These are phyloP conservation scores for Remorina albescens DNA, from an alignment of 2,797 vertebrate species.

Conservation along the genomic window DNA sequence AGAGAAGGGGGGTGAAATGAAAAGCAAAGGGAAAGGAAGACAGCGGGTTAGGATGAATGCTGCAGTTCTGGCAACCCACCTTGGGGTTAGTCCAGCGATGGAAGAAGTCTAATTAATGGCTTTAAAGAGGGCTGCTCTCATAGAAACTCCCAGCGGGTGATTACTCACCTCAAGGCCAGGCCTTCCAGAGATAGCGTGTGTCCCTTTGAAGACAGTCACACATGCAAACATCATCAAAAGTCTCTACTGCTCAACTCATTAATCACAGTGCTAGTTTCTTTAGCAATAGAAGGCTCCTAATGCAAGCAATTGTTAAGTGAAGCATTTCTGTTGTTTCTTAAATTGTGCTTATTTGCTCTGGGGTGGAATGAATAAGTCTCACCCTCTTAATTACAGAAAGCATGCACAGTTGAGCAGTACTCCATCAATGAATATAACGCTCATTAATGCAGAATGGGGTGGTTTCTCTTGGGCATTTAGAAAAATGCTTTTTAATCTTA, in stretches of 20 bases:
- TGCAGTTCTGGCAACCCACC: slow-evolving; percentile 58
- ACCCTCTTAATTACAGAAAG: slow-evolving; percentile 70
- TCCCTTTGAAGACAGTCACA: slow-evolving; percentile 56
- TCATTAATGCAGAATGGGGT: slow-evolving; percentile 46
- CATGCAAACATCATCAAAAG: slow-evolving; percentile 76
- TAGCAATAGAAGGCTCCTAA: slow-evolving; percentile 85
- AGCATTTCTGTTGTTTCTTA: slow-evolving; percentile 77
- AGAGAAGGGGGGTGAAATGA: slow-evolving; percentile 20
- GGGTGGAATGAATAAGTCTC: slow-evolving; percentile 74
- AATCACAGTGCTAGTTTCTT: slow-evolving; percentile 89
- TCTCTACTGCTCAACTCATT: slow-evolving; percentile 89
- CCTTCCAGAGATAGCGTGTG: slow-evolving; percentile 57
- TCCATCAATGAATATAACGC: slow-evolving; percentile 69
- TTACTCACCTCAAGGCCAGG: slow-evolving; percentile 72
- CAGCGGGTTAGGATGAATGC: slow-evolving; percentile 54
- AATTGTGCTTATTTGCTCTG: slow-evolving; percentile 77
- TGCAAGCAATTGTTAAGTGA: slow-evolving; percentile 86
- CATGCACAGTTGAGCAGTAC: slow-evolving; percentile 73
- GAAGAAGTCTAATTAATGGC: slow-evolving; percentile 69
- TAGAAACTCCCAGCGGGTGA: slow-evolving; percentile 62
- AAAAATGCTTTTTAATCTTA: slow-evolving; percentile 16
- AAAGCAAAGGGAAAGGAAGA: slow-evolving; percentile 32
- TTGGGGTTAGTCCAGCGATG: slow-evolving; percentile 56
- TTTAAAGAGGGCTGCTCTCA: slow-evolving; percentile 62
- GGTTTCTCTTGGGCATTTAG: slow-evolving; percentile 25